Evolutionary conservation across 2,888 invertebrate species (phyloP).

Genomic region (Meganola albula): DNA sequence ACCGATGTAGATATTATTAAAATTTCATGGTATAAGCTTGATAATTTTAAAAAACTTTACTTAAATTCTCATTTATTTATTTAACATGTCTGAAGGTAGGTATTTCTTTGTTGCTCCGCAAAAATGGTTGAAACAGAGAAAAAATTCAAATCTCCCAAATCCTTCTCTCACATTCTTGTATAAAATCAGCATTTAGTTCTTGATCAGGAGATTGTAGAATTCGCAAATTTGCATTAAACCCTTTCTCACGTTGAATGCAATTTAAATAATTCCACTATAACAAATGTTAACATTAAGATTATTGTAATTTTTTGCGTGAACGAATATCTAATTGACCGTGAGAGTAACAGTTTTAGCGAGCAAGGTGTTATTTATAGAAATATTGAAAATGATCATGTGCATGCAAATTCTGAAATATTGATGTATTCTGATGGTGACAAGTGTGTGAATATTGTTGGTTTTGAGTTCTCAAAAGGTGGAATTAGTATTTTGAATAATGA

Average conservation of each 20-base stretch:
- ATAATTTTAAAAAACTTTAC: too few relatives aligned
- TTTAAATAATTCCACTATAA: conserved; percentile 68
- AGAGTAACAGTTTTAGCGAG: conserved; percentile 33
- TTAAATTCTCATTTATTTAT: too few relatives aligned
- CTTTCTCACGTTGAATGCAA: conserved; percentile 40
- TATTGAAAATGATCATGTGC: conserved; percentile 27
- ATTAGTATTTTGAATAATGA: conserved; percentile 14
- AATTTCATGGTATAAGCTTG: too few relatives aligned
- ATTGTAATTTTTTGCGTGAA: conserved; percentile 47
- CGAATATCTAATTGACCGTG: conserved; percentile 62
- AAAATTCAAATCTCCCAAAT: conserved; percentile 37
- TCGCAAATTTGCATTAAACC: conserved; percentile 60
- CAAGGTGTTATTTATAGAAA: conserved; percentile 22
- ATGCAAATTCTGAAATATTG: conserved; percentile 47
- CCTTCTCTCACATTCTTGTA: conserved; percentile 57
- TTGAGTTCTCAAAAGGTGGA: conserved; percentile 46
- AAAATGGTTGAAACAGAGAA: conserved; percentile 30
- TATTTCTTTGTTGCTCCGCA: conserved; percentile 18
- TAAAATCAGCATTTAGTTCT: conserved; percentile 66
- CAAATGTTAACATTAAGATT: conserved; percentile 55
- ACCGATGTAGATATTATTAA: too few relatives aligned
- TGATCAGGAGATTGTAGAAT: conserved; percentile 58
- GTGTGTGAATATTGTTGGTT: conserved; percentile 51
- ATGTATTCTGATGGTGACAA: conserved; percentile 54
- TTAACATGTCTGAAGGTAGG: too few relatives aligned